Base-by-base conservation (phyloP, 2,888 invertebrate genomes). In the Cephalotes varians region DNA sequence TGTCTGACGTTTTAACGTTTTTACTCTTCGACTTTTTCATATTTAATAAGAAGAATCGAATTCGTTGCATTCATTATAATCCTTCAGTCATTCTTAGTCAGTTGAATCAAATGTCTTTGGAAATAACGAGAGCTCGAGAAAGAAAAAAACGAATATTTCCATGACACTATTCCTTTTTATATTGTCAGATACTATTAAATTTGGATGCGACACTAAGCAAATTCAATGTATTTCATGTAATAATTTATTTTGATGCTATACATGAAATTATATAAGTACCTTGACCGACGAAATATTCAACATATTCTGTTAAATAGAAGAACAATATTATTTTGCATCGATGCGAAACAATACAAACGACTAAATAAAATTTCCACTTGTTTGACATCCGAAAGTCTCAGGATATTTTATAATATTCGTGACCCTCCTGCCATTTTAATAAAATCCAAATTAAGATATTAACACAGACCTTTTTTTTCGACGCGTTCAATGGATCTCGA, bases 31-130 rank as follows among this genome's bases (percentile, higher is more conserved):
- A 31, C 37, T 37, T 49, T 60, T 25, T 54, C 18, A 47, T 58
- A 49, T 58, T 64, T 56, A 18, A 54, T 54, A 71, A 54, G 18
- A 62, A 7, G 18, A 73, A 15, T 18, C 21, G 56, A 4, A 56
- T 56, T 44, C 44, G 21, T 44, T 40, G 15, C 21, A 44, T 44
- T 62, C 10, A n/a, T 73, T 62, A 54, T 71, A 37, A 54, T 54
- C 18, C n/a, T 44, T 28, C 31, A 62, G 4, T 15, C 15, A 9
- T 62, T 51, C 15, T 60, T n/a, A 47, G 31, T 28, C 9, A 21
- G 21, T 10, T 4, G 10, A 47, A 62, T 73, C 15, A 44, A 62
- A 62, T 73, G 34, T 47, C 62, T 31, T 31, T 21, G 10, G 34
- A 69, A 21, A 62, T 73, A 73, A 62, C 10, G 31, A 21, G 21